Conservation (phyloP, 37 sponge, comb jelly and placozoan species). For the Chondrilla cf. caribensis region DNA sequence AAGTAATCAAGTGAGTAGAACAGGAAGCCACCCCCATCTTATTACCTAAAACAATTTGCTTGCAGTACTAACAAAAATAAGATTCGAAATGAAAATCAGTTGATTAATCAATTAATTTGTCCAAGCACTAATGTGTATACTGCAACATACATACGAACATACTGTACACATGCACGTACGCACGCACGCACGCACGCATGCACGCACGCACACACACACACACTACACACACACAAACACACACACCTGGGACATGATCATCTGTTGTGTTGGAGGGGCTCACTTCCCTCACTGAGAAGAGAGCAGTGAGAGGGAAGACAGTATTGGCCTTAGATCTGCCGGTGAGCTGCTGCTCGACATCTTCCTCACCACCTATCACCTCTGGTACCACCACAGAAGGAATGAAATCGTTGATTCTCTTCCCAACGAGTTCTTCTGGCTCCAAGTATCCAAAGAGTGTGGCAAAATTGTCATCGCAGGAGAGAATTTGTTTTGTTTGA, state of each 20-base stretch:
- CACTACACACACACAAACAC: background rate
- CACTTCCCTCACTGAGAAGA: constrained; percentile 29
- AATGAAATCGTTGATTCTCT: constrained; percentile 45
- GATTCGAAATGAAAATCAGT: too few relatives aligned
- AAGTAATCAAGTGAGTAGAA: too few relatives aligned
- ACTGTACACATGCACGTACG: background rate
- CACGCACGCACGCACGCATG: constrained; percentile 25
- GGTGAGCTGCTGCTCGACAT: constrained; percentile 34
- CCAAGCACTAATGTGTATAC: too few relatives aligned
- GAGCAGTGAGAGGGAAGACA: constrained; percentile 69
- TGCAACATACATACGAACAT: too few relatives aligned
- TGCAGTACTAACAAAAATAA: too few relatives aligned
- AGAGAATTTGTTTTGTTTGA: constrained; percentile 18
- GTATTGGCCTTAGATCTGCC: constrained; percentile 60
- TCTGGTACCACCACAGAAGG: constrained; percentile 66
- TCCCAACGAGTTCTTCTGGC: constrained; percentile 47
- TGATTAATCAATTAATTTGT: too few relatives aligned
- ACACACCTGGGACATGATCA: background rate
- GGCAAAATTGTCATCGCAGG: constrained; percentile 72
- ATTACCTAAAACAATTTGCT: too few relatives aligned
- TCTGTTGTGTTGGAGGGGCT: too few relatives aligned
- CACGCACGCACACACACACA: background rate
- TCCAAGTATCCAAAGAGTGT: constrained; percentile 64
- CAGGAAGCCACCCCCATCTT: too few relatives aligned
- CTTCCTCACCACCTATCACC: background rate